Base-by-base conservation (phyloP, 2,888 invertebrate genomes). In the Phragmatobia fuliginosa region DNA sequence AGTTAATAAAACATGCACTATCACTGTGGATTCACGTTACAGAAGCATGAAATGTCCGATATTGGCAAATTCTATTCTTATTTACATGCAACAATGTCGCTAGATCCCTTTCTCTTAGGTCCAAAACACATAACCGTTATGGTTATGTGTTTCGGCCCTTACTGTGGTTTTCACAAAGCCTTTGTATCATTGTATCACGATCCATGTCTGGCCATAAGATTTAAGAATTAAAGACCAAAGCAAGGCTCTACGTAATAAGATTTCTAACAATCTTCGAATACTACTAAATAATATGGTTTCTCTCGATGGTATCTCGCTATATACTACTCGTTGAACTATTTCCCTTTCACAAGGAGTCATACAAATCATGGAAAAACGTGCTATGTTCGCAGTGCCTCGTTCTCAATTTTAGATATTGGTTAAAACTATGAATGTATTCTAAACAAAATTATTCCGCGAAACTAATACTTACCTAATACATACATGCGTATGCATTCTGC, bases 371-470 rank as follows among this genome's bases (percentile, higher is more conserved):
- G 73, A 67, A 73, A 81, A 79, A 74, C 61, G 21, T 62, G 73
- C 68, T 67, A 71, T 61, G 38, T 70, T 68, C 45, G 67, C 72
- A 82, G 78, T 36, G 45, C 45, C 79, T 73, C 79, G 86, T 80
- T 84, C 86, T 84, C 83, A 83, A 83, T 89, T 90, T 89, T 85
- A 90, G 87, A 90, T 89, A 92, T 91, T 88, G 88, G 88, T 89
- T 87, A 84, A 88, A 83, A 86, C 88, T 88, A 85, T 88, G 87
- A 90, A 88, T 88, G 85, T 87, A 87, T 84, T 88, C 85, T 87
- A 88, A 92, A 90, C 90, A 88, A 90, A 92, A 91, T 90, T 85
- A 90, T 93, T 93, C 92, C 85, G 85, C 86, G 91, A 91, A 93
- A 87, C 85, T 81, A 83, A 85, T 84, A 84, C 81, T 72, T 77